Conservation (phyloP, 2,113 vertebrate genomes). For the Hippocampus zosterae region DNA sequence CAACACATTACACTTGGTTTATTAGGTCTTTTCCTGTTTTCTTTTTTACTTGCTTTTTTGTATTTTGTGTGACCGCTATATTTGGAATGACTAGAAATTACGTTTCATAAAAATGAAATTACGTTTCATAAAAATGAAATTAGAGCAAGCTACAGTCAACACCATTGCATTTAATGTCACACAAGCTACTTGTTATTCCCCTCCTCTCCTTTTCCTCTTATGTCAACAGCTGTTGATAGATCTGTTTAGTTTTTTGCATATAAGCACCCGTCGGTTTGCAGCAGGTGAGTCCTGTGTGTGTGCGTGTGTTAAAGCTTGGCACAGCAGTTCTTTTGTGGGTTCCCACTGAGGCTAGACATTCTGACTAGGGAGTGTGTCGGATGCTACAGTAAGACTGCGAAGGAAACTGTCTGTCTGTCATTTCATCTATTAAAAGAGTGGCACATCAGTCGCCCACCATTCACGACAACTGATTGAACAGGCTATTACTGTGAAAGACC, state of each 20-base stretch:
- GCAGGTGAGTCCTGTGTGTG: slow-evolving; percentile 44
- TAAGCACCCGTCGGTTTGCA: slow-evolving; percentile 45
- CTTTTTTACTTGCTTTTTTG: background rate
- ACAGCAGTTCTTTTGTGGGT: slow-evolving; percentile 33
- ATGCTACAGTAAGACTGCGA: slow-evolving; percentile 11
- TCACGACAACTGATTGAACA: slow-evolving; percentile 9
- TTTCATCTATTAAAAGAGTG: slow-evolving; percentile 45
- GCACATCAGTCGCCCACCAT: background rate
- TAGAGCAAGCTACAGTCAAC: background rate
- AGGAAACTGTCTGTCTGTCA: slow-evolving; percentile 47
- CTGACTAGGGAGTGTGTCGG: slow-evolving; percentile 27
- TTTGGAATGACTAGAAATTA: background rate
- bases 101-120: background rate
- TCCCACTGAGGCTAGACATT: slow-evolving; percentile 37
- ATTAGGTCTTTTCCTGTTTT: background rate
- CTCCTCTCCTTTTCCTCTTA: slow-evolving; percentile 5
- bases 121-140: background rate
- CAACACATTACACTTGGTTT: background rate
- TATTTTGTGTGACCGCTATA: background rate
- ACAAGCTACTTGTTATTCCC: background rate
- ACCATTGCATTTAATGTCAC: background rate
- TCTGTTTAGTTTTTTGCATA: slow-evolving; percentile 48
- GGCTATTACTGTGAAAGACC: slow-evolving; percentile 12
- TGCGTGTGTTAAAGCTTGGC: slow-evolving; percentile 28
- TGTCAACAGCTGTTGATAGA: slow-evolving; percentile 48